Evolutionary conservation across 2,888 invertebrate genomes (phyloP).

Genomic region (Caenorhabditis afra): DNA sequence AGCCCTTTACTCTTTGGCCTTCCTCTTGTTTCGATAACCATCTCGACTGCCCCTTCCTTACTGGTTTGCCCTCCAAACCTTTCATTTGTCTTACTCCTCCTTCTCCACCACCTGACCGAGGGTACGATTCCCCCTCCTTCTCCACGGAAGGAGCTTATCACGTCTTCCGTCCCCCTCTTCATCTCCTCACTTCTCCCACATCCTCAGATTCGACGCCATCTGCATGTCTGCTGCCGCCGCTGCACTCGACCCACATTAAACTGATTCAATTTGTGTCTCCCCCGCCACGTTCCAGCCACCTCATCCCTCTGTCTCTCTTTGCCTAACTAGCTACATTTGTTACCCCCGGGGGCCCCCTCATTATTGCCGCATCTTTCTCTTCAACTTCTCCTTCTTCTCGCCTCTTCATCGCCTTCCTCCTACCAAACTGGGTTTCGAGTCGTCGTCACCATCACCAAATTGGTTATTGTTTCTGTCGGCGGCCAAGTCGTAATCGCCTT

Average conservation of each 20-base stretch:
- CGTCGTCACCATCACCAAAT: constrained; percentile 58
- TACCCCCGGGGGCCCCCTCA: constrained; percentile 40
- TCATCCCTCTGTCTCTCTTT: constrained; percentile 12
- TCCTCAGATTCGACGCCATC: constrained; percentile 20
- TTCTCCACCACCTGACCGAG: background rate
- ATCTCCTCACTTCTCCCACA: no score
- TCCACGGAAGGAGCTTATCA: constrained; percentile 31
- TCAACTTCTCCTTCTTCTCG: constrained; percentile 32
- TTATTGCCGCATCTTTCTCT: constrained; percentile 46
- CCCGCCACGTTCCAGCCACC: constrained; percentile 40
- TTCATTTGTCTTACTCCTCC: constrained; percentile 9
- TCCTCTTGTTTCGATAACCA: constrained; percentile 10
- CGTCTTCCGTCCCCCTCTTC: constrained; percentile 5
- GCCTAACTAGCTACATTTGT: constrained; percentile 59
- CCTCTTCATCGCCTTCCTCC: constrained; percentile 22
- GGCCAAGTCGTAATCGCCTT: constrained; percentile 48
- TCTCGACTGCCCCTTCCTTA: background rate
- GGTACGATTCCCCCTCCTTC: constrained; percentile 1
- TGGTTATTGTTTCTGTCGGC: constrained; percentile 52
- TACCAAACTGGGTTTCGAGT: constrained; percentile 55
- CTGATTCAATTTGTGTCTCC: constrained; percentile 55
- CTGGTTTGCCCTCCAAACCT: constrained; percentile 20
- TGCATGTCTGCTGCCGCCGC: constrained; percentile 1
- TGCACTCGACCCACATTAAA: constrained; percentile 59
- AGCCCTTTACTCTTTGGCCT: constrained; percentile 15